These are phyloP conservation scores for Peromyscus attwateri DNA, from an alignment of 2,797 vertebrate species.

Conservation along the genomic window DNA sequence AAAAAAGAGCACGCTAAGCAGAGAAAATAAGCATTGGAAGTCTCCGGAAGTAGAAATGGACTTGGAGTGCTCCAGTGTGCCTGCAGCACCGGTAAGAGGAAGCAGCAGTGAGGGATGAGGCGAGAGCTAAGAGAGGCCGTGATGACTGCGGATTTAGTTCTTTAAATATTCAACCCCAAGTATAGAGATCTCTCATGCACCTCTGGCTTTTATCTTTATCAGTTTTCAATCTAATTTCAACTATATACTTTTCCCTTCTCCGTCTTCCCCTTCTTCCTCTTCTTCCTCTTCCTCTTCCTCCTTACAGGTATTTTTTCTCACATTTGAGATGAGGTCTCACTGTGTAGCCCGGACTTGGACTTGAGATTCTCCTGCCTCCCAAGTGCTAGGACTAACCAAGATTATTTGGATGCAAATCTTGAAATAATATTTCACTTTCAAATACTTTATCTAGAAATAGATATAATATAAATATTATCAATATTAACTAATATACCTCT, in stretches of 20 bases:
- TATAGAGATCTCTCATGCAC: not conserved
- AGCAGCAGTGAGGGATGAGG: not conserved
- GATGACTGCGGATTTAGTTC: slow-evolving; percentile 4
- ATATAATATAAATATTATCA: not conserved
- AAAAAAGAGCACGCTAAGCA: slow-evolving; percentile 2
- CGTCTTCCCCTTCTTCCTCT: not conserved
- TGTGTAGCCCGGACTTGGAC: not conserved
- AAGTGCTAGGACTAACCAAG: not conserved
- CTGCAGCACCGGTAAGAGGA: not conserved
- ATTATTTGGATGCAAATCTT: slow-evolving; percentile 59
- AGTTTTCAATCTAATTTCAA: slow-evolving; percentile 32
- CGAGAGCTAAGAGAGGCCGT: not conserved
- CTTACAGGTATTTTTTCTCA: not conserved
- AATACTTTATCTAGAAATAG: slow-evolving; percentile 40
- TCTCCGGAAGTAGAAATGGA: not conserved
- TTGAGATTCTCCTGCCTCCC: not conserved
- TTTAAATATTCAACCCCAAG: not conserved
- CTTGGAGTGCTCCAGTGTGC: not conserved
- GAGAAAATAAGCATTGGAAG: not conserved
- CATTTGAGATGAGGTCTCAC: not conserved
- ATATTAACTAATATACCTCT: not conserved
- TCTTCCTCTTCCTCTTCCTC: not conserved
- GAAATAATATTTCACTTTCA: not conserved
- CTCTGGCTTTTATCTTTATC: slow-evolving; percentile 40
- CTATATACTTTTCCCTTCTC: not conserved